Evolutionary conservation across 1,140 invertebrate genomes (phyloP).

Genomic region (Camponotus pennsylvanicus): DNA sequence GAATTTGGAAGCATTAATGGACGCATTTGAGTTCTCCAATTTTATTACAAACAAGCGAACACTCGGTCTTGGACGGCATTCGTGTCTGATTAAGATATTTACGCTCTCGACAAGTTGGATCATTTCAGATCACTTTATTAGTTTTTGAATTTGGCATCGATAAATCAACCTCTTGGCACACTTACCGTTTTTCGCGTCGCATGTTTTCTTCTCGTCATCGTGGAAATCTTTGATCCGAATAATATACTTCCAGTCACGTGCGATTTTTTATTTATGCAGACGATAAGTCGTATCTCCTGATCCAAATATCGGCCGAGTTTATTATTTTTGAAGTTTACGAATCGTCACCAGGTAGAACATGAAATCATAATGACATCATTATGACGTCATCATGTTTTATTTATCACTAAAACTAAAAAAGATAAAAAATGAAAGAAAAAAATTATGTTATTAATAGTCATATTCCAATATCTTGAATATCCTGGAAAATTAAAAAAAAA

Average conservation of each 20-base stretch:
- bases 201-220: background rate
- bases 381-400: no score
- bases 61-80: background rate
- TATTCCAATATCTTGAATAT: background rate
- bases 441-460: background rate
- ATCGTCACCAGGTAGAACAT: no score
- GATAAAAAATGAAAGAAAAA: no score
- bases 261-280: background rate
- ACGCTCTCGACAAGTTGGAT: constrained; percentile 17
- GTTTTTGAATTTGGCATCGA: constrained; percentile 38
- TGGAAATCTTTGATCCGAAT: background rate
- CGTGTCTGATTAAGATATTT: constrained; percentile 4
- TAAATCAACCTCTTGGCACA: constrained; percentile 39
- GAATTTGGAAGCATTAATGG: background rate
- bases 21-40: background rate
- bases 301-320: constrained; percentile 1
- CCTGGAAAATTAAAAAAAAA: background rate
- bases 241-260: constrained; percentile 34
- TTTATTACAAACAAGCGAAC: background rate
- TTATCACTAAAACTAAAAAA: no score
- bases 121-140: constrained; percentile 46
- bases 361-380: no score
- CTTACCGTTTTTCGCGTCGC: background rate
- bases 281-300: background rate
- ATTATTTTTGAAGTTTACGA: background rate